Base-by-base conservation (phyloP, 2,888 invertebrate genomes). In the Empis livida region DNA sequence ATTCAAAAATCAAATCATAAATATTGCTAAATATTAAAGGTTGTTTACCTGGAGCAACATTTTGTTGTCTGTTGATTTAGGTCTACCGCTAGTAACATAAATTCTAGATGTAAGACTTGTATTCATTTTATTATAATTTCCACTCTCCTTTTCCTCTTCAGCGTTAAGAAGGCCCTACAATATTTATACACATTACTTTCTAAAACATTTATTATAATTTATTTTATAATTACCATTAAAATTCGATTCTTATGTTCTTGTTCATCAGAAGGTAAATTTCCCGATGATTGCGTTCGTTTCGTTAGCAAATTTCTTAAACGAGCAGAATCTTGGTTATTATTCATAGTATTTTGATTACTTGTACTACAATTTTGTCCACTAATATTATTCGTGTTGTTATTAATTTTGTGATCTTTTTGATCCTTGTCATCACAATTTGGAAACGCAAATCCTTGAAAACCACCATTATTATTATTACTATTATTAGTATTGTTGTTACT, bases 31-130 rank as follows among this genome's bases (percentile, higher is more conserved):
- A n/a, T n/a, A n/a, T n/a, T n/a, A n/a, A n/a, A n/a, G n/a, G n/a
- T 20, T 43, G 56, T 59, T 71, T 65, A 82, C 82, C 77, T 78
- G 75, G 53, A 80, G 68, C 55, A 82, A 66, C 81, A 82, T 81
- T 53, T 76, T 74, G 60, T 80, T 77, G 55, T 74, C 75, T 6
- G 23, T 27, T 27, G 23, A 27, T 9, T 27, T 27, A 8, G 23
- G 23, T 27, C 23, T 27, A 27, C 23, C 23, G 23, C 23, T 9
- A 27, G 8, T 27, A n/a, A n/a, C n/a, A 27, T 27, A 27, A 5
- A 27, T 27, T 27, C 23, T 27, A 6, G 23, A 8, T 9, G 23
- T 8, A 27, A 27, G 5, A 27, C 9, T 8, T 8, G 23, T 38
- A 53, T 53, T 54, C 10, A 51, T 35, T 49, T 55, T 55, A 40